Conservation (phyloP, 2,113 vertebrate genomes). For the Oreochromis spilurus region DNA sequence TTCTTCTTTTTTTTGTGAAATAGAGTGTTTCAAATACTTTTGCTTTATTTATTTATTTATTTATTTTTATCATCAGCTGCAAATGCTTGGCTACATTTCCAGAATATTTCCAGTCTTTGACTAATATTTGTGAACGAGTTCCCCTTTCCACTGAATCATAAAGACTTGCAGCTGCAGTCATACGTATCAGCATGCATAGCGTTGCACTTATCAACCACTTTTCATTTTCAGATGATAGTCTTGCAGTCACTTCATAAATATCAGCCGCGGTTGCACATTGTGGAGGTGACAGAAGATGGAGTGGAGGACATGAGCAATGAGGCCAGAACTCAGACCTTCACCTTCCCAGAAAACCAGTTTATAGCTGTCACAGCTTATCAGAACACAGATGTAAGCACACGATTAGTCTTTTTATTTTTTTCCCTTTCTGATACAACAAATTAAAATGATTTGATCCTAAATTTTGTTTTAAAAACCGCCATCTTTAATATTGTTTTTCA, state of each 20-base stretch:
- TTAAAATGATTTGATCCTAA: background rate
- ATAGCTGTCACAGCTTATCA: conserved; percentile 98
- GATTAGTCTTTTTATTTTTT: background rate
- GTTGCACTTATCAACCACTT: background rate
- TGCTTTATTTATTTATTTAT: background rate
- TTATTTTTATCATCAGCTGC: background rate
- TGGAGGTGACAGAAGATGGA: conserved; percentile 95
- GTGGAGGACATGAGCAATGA: conserved; percentile 94
- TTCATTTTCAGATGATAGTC: conserved; percentile 87
- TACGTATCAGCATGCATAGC: background rate
- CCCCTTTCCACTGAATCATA: background rate
- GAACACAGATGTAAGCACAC: conserved; percentile 88
- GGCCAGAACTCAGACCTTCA: conserved; percentile 92
- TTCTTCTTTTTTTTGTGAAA: background rate
- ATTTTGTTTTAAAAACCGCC: background rate
- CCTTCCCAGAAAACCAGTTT: conserved; percentile 96
- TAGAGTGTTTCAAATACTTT: background rate
- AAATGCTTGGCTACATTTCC: background rate
- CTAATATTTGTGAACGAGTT: background rate
- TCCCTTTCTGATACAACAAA: background rate
- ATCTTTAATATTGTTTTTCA: background rate
- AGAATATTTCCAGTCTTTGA: background rate
- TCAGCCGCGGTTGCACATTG: conserved; percentile 94
- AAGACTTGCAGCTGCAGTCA: background rate
- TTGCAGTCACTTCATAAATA: conserved; percentile 96